Base-by-base conservation (phyloP, 2,113 vertebrate genomes). In the Pyxicephalus adspersus region DNA sequence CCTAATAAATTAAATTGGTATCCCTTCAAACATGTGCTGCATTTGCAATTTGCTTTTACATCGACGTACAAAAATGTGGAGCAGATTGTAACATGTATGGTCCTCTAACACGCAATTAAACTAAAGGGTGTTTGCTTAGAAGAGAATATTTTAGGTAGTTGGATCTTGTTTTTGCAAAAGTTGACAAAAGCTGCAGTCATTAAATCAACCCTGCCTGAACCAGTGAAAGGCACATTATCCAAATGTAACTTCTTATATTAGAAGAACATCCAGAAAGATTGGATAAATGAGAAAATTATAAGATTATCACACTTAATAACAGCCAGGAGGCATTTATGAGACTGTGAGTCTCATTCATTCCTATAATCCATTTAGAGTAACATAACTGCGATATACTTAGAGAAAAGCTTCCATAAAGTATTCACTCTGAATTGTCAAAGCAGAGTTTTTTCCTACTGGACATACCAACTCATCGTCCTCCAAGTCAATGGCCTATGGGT, bases 231-330 rank as follows among this genome's bases (percentile, higher is more conserved):
- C 19, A 17, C 4, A 60, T 74, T 60, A 74, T 74, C 29, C 68
- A 72, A 54, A 51, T 72, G 51, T 18, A n/a, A 29, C 54, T 31
- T 38, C 55, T 60, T 1, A 31, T 74, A 34, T 23, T 18, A 34
- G 28, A 38, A 38, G 71, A 16, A 51, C 29, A 25, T 51, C 26
- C 23, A 55, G 68, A 13, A 20, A 72, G 26, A 72, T 2, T 45
- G 15, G 29, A 45, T n/a, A 74, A 74, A 74, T 60, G 71, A 34
- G 26, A n/a, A 22, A 31, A 74, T 74, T 74, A 74, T 74, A 55
- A 18, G 71, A 74, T 74, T 74, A 74, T 60, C 28, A 60, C n/a
- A 23, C 70, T 38, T 58, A 58, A 31, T 38, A 74, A 74, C 71
- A 74, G 71, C 71, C 71, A 57, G 20, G 22, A 74, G 71, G 71